Conservation (phyloP, 1,140 invertebrate species). For the Drosophila pseudoobscura region DNA sequence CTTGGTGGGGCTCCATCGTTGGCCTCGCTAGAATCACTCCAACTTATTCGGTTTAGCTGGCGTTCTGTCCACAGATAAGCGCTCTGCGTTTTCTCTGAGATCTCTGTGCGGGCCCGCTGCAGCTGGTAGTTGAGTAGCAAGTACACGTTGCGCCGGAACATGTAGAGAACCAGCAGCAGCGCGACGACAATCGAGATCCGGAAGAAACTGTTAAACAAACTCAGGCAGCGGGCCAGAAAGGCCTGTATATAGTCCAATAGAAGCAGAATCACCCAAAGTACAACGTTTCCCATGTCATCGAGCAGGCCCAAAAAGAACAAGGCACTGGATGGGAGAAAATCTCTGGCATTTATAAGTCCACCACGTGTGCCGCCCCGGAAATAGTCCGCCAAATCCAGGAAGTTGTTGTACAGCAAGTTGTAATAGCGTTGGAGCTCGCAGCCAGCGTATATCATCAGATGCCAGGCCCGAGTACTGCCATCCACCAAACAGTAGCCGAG, state of each 20-base stretch:
- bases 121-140: conserved; percentile 20
- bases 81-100: conserved; percentile 21
- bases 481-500: conserved; percentile 55
- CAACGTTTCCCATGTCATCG: conserved; percentile 34
- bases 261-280: conserved; percentile 47
- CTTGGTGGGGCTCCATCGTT: not conserved
- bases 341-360: conserved; percentile 6
- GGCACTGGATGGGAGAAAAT: not conserved
- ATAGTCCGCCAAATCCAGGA: conserved; percentile 22
- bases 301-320: conserved; percentile 24
- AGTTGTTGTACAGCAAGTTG: conserved; percentile 6
- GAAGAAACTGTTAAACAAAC: conserved; percentile 48
- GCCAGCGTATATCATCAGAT: not conserved
- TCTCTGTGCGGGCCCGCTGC: conserved; percentile 1
- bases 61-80: conserved; percentile 28
- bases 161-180: conserved; percentile 46
- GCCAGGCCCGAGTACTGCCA: conserved; percentile 27
- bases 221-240: conserved; percentile 16
- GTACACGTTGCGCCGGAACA: conserved; percentile 50
- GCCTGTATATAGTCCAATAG: conserved; percentile 32
- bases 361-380: conserved; percentile 31
- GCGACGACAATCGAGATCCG: conserved; percentile 46
- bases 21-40: not conserved
- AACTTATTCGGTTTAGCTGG: conserved; percentile 10
- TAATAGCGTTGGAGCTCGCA: conserved; percentile 1